These are phyloP conservation scores for Melozone crissalis DNA, from an alignment of 2,113 vertebrate species.

Conservation along the genomic window DNA sequence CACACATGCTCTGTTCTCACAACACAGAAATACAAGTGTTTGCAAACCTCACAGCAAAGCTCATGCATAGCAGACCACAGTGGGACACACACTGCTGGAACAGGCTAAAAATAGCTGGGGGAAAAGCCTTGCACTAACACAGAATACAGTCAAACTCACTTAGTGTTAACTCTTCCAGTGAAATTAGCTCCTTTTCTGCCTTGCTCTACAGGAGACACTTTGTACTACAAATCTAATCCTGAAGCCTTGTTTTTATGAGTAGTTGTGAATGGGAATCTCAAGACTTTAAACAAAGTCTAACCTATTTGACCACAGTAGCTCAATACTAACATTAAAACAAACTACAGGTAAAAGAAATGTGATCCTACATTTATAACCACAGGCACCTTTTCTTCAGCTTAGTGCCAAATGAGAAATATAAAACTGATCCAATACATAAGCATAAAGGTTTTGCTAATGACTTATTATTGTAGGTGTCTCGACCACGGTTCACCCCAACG, in stretches of 20 bases:
- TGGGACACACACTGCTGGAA: slow-evolving; percentile 23
- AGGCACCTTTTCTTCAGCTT: neutral
- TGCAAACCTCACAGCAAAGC: slow-evolving; percentile 47
- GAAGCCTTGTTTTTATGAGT: neutral
- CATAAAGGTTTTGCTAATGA: neutral
- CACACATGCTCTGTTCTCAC: slow-evolving; percentile 38
- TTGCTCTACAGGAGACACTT: neutral
- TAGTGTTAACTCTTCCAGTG: neutral
- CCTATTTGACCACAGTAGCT: neutral
- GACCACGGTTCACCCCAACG: neutral
- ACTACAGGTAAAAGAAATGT: neutral
- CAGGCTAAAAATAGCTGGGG: slow-evolving; percentile 48
- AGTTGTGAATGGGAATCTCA: neutral
- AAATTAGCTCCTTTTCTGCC: neutral
- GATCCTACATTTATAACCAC: neutral
- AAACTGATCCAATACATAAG: neutral
- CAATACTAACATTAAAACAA: neutral
- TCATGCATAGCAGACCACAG: slow-evolving; percentile 21
- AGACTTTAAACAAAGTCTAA: neutral
- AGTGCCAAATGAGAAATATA: neutral
- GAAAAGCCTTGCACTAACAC: neutral
- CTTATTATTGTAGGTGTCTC: neutral
- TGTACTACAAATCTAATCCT: neutral
- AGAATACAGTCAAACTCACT: slow-evolving; percentile 11
- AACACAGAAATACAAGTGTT: slow-evolving; percentile 42